Conservation (phyloP, 1,140 invertebrate species). For the Brachionus sp. region DNA sequence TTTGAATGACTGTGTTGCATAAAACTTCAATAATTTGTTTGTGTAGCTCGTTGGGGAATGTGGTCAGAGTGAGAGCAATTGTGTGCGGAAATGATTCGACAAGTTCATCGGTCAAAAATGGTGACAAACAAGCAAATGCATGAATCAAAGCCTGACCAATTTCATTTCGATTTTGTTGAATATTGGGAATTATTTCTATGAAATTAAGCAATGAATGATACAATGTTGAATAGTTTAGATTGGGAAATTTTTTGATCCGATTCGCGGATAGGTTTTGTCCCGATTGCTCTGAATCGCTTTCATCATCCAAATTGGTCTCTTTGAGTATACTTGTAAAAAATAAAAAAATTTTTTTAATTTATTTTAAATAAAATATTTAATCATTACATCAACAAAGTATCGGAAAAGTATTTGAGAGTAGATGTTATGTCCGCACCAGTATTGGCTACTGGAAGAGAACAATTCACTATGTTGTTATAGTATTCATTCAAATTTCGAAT, state of each 20-base stretch:
- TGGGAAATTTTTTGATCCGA: conserved; percentile 83
- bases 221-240: conserved; percentile 86
- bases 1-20: conserved; percentile 91
- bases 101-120: conserved; percentile 90
- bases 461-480: conserved; percentile 84
- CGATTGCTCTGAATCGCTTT: conserved; percentile 78
- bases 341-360: neutral
- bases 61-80: conserved; percentile 84
- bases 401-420: conserved; percentile 94
- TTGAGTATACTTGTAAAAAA: neutral
- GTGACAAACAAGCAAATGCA: conserved; percentile 82
- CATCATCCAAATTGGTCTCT: conserved; percentile 51
- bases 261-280: neutral
- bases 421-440: conserved; percentile 91
- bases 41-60: conserved; percentile 81
- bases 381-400: conserved; percentile 89
- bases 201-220: conserved; percentile 65
- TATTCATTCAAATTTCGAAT: conserved; percentile 91
- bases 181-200: conserved; percentile 60
- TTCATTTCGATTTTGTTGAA: conserved; percentile 57
- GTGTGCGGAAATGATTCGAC: conserved; percentile 91
- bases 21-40: conserved; percentile 90
- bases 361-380: conserved; percentile 38
- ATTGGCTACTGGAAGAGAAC: conserved; percentile 76
- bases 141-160: conserved; percentile 75